These are phyloP conservation scores for Clusia tigrina DNA, from an alignment of 2,888 invertebrate genomes.

Conservation along the genomic window DNA sequence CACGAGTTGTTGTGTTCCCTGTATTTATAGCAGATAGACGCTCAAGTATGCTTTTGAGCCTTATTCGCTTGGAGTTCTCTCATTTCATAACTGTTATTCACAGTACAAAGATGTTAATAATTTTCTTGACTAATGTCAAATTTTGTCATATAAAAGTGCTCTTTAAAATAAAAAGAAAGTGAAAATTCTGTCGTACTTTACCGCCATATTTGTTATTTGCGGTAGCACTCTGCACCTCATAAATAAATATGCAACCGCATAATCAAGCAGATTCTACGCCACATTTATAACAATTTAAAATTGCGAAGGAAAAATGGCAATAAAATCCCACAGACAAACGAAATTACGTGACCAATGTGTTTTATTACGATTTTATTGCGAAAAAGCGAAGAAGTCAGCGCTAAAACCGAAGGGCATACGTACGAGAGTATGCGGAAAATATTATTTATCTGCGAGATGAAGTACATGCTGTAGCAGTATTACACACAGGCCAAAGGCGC, in stretches of 20 bases:
- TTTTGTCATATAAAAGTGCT: too few species aligned
- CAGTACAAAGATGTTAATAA: too few species aligned
- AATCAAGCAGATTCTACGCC: slow-evolving; percentile 42
- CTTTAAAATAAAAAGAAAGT: not conserved
- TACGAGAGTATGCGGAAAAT: slow-evolving; percentile 7
- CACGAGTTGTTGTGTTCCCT: too few species aligned
- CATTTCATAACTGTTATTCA: too few species aligned
- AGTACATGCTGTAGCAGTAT: not conserved
- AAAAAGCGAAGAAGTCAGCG: slow-evolving; percentile 49
- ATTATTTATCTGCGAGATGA: slow-evolving; percentile 16
- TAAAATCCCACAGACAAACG: slow-evolving; percentile 64
- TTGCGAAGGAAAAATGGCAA: slow-evolving; percentile 55
- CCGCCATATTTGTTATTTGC: not conserved
- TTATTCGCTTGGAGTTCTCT: too few species aligned
- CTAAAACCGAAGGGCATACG: slow-evolving; percentile 1
- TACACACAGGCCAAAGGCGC: not conserved
- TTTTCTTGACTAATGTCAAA: too few species aligned
- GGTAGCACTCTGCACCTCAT: slow-evolving; percentile 53
- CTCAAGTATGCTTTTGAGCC: too few species aligned
- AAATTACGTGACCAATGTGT: slow-evolving; percentile 65
- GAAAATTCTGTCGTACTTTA: too few species aligned
- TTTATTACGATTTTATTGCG: slow-evolving; percentile 64
- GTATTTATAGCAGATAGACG: too few species aligned
- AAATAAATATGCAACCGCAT: slow-evolving; percentile 45
- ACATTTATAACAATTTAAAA: slow-evolving; percentile 63